These are phyloP conservation scores for Oncorhynchus gorbuscha DNA, from an alignment of 2,113 vertebrate species.

Conservation along the genomic window DNA sequence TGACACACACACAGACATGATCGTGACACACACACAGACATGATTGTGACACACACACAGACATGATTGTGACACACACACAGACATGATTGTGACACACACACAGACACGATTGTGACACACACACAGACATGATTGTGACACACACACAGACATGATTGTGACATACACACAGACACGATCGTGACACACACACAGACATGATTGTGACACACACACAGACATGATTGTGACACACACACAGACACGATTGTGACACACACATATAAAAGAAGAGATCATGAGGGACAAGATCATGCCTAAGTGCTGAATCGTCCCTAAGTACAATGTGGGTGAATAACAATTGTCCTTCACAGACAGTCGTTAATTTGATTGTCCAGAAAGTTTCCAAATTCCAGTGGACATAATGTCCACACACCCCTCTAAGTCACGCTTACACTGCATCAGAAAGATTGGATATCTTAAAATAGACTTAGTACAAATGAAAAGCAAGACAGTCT, in stretches of 20 bases:
- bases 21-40: neutral
- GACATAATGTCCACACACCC: no score
- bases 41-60: neutral
- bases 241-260: neutral
- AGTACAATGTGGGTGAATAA: constrained; percentile 9
- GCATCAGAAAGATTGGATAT: no score
- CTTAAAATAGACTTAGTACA: constrained; percentile 23
- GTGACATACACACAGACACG: neutral
- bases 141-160: neutral
- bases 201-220: neutral
- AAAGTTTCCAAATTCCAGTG: neutral
- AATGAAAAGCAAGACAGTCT: constrained; percentile 15
- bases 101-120: neutral
- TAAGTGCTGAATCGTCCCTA: constrained; percentile 24
- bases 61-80: neutral
- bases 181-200: neutral
- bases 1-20: neutral
- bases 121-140: neutral
- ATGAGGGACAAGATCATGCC: constrained; percentile 17
- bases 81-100: neutral
- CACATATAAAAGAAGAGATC: constrained; percentile 33
- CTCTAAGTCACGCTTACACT: no score
- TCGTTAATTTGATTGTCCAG: neutral
- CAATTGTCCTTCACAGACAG: neutral
- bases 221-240: neutral